Base-by-base conservation (phyloP, 2,888 invertebrate species). In the Agriotes lineatus region DNA sequence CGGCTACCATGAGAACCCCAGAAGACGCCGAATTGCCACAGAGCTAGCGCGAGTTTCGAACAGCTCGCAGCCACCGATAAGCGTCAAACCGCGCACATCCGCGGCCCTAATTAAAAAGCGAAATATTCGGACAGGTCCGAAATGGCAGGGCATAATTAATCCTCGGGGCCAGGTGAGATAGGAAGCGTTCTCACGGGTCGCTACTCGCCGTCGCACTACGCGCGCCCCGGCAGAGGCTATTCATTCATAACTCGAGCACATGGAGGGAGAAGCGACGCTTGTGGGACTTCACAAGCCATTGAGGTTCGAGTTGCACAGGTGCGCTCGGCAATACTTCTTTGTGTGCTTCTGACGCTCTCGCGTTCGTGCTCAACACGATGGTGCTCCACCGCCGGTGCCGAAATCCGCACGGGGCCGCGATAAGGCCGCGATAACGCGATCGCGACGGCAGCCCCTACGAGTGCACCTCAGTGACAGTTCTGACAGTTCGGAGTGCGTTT, bases 231-330 rank as follows among this genome's bases (percentile, higher is more conserved):
- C 72, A 71, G 83, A 84, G 83, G 78, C 82, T 85, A 84, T 86
- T 86, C 86, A 86, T 87, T 87, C 87, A 87, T 86, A 86, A 86
- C 72, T 70, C 61, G 70, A 75, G 75, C 72, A 70, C 65, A 73
- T 76, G 78, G 78, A 78, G 80, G 80, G 78, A 79, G 79, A 76
- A 74, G 72, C 75, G 75, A 76, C 78, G 74, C 76, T 77, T 77
- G 76, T 67, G 62, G 67, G 71, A 68, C 75, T 71, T 71, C 78
- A 75, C 72, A 75, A 74, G 73, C 77, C 76, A 76, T 77, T 76
- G 74, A 75, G 72, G 74, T 74, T 71, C 72, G 75, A 70, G 76
- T 74, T 70, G 77, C 76, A 77, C 77, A 75, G 78, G 77, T 78
- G 77, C 77, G 75, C 74, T 76, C 67, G 54, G 58, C 63, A 59